Evolutionary conservation across 2,888 invertebrate genomes (phyloP).

Genomic region (Luperina nickerlii): DNA sequence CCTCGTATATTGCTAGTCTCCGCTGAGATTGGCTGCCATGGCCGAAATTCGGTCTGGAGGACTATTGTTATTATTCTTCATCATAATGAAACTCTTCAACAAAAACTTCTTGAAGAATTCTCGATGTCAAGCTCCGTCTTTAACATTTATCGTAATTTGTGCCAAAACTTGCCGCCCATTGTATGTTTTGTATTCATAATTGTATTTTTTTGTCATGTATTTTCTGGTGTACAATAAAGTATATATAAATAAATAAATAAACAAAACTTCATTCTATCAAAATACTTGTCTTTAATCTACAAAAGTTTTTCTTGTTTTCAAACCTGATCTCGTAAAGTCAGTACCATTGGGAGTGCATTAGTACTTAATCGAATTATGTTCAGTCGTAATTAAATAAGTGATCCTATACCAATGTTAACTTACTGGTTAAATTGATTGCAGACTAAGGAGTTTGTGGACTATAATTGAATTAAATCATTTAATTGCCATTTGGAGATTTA

Average conservation of each 20-base stretch:
- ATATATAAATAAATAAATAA: too few relatives aligned
- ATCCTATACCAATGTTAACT: constrained; percentile 41
- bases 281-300: neutral
- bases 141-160: neutral
- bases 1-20: neutral
- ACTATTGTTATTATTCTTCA: neutral
- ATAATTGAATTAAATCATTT: constrained; percentile 4
- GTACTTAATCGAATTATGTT: constrained; percentile 27
- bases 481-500: neutral
- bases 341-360: constrained; percentile 8
- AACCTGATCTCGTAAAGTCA: neutral
- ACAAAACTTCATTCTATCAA: neutral
- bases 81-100: neutral
- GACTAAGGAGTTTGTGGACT: neutral
- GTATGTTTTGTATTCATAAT: too few relatives aligned
- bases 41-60: neutral
- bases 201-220: too few relatives aligned
- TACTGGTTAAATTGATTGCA: constrained; percentile 28
- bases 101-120: neutral
- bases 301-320: neutral
- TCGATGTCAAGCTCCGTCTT: neutral
- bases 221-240: too few relatives aligned
- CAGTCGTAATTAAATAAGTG: constrained; percentile 44
- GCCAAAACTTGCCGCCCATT: neutral
- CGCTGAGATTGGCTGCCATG: neutral